Evolutionary conservation across 2,797 vertebrate species (phyloP).

Genomic region (Hapalemur alaotrensis): DNA sequence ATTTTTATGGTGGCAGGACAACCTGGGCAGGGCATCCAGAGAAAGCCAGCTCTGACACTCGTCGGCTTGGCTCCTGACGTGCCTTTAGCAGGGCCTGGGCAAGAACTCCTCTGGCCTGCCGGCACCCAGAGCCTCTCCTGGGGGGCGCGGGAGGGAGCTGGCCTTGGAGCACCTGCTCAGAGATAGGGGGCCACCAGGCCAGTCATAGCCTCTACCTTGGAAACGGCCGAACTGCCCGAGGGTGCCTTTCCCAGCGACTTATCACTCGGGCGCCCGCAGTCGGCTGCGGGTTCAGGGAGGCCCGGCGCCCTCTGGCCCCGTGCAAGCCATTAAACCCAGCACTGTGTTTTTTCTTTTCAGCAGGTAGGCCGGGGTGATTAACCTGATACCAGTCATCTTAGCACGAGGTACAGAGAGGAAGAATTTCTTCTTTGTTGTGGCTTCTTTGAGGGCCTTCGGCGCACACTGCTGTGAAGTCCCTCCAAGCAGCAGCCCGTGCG

Average conservation of each 20-base stretch:
- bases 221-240: neutral
- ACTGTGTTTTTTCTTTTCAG: neutral
- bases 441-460: constrained; percentile 51
- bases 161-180: neutral
- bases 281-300: neutral
- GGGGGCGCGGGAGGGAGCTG: neutral
- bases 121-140: neutral
- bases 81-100: neutral
- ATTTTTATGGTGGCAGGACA: neutral
- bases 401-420: neutral
- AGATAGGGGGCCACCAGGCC: neutral
- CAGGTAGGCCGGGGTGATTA: neutral
- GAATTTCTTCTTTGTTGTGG: constrained; percentile 75
- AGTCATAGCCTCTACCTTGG: neutral
- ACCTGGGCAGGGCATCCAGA: neutral
- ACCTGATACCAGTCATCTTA: neutral
- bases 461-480: constrained; percentile 72
- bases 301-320: neutral
- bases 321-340: neutral
- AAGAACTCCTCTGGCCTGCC: no score
- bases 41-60: neutral
- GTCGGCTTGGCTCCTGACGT: neutral
- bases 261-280: neutral
- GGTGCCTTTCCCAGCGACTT: neutral
- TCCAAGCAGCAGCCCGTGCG: constrained; percentile 67